A percentile compares a stretch with the other conserved stretches of the same genome.
Conservation (phyloP, 2,113 vertebrate genomes). For the Lepus timidus region DNA sequence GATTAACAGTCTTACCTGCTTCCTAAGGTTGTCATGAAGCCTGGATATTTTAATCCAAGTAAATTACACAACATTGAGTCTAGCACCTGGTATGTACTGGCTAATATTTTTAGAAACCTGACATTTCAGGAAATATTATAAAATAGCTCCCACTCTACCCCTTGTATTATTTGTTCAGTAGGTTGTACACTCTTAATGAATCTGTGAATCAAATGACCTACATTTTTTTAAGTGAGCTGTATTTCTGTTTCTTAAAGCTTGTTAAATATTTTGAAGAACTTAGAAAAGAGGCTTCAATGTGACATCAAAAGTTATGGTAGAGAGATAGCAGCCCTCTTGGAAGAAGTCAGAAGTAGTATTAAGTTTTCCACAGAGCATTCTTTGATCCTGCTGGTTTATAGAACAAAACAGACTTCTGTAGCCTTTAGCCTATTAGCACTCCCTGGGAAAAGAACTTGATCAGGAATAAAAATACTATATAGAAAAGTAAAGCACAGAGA, state of each 20-base stretch:
- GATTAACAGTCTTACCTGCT: neutral
- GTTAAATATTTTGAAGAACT: conserved; percentile 52
- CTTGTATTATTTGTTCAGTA: neutral
- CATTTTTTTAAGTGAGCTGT: neutral
- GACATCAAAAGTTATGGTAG: conserved; percentile 23
- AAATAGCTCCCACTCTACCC: neutral
- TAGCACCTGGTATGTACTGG: neutral
- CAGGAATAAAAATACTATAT: conserved; percentile 20
- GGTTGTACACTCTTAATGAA: neutral
- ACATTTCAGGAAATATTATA: neutral
- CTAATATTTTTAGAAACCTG: conserved; percentile 9
- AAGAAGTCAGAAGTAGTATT: conserved; percentile 60
- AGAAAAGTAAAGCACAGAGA: conserved; percentile 45
- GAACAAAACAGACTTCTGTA: conserved; percentile 63
- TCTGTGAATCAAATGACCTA: neutral
- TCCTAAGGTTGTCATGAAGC: neutral
- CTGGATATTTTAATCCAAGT: neutral
- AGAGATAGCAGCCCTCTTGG: neutral
- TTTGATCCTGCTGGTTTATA: conserved; percentile 73
- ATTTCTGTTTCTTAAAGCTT: conserved; percentile 50
- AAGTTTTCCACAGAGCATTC: conserved; percentile 46
- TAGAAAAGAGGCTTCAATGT: neutral
- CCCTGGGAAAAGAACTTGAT: conserved; percentile 63
- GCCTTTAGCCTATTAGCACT: conserved; percentile 68
- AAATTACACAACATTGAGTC: neutral